Base-by-base conservation (phyloP, 2,113 vertebrate genomes). In the Hippopotamus amphibius region DNA sequence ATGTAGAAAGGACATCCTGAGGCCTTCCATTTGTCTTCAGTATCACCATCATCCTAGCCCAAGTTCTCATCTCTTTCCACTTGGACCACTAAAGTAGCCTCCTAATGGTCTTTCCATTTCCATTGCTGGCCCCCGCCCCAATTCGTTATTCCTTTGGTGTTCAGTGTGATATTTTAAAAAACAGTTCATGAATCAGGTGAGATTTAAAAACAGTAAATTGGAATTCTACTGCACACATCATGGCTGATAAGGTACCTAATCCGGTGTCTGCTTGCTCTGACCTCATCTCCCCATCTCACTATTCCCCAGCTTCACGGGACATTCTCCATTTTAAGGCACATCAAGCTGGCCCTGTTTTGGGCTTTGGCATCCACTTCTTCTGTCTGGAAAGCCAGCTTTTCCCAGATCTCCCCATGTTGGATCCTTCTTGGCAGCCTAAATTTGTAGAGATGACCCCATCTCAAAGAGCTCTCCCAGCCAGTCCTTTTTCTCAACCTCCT, bases 211-310 rank as follows among this genome's bases (percentile, higher is more conserved):
- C 4, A n/a, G 21, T 17, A 10, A 59, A 3, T 43, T 53, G 10
- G 55, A 82, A 12, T 3, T 14, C 4, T 0, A 0, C 15, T 3
- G 9, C 17, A 17, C 3, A 28, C 0, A 3, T 5, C 6, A 8
- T 5, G 33, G 50, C 15, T 28, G n/a, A 2, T n/a, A 41, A 81
- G 22, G 28, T 5, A 5, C 0, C 4, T 10, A 4, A 8, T 15
- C 26, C 33, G 3, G 37, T 1, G 19, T 7, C 65, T 15, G 2
- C 37, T 3, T 8, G 3, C 28, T 22, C 28, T 13, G 79, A 77
- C n/a, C 22, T 37, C 55, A 7, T 16, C 41, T 26, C 37, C 11
- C n/a, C 50, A 2, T 1, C 33, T 55, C 50, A 33, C 10, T 11
- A 1, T 6, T 8, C 7, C 33, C 65, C 69, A 46, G 53, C 21